Base-by-base conservation (phyloP, 1,140 invertebrate genomes). In the Bilobella aurantiaca region DNA sequence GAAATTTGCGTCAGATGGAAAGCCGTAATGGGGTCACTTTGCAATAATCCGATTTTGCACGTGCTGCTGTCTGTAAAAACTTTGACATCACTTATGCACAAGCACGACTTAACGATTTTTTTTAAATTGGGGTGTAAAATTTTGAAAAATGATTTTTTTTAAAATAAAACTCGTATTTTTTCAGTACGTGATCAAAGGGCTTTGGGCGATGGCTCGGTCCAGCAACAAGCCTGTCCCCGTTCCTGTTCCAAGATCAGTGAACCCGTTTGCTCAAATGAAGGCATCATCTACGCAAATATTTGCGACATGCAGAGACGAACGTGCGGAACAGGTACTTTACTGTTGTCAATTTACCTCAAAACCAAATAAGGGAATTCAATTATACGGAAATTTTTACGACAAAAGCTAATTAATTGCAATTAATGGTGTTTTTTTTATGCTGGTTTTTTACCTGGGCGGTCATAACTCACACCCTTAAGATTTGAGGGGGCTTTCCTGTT, bases 271-370 rank as follows among this genome's bases (percentile, higher is more conserved):
- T 67, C 57, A 2, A 23, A 8, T 12, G 79, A 83, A 69, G 77
- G 78, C 2, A 73, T 75, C 29, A 77, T 79, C 0, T 82, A 82
- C 73, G 69, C 75, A 28, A 82, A 81, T 66, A 83, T 88, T 30
- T 97, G 93, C 75, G 89, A 94, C 79, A 87, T 96, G 87, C 85
- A 86, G 77, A 90, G 91, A 79, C 89, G 91, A 77, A 93, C 90
- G 65, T 95, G 91, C 75, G 88, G 90, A 72, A 89, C 88, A 84
- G 88, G 87, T 86, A 80, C n/a, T n/a, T n/a, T n/a, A n/a, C n/a
- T n/a, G n/a, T n/a, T n/a, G n/a, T n/a, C n/a, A n/a, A n/a, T n/a
- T n/a, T n/a, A n/a, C n/a, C 69, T 12, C 3, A 30, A 59, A 31
- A 34, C 28, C 16, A 53, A 53, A n/a, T n/a, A n/a, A n/a, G n/a